phyloP scores from a whole-genome alignment of 1,140 invertebrate genomes.

The Campoletis sonorensis region DNA sequence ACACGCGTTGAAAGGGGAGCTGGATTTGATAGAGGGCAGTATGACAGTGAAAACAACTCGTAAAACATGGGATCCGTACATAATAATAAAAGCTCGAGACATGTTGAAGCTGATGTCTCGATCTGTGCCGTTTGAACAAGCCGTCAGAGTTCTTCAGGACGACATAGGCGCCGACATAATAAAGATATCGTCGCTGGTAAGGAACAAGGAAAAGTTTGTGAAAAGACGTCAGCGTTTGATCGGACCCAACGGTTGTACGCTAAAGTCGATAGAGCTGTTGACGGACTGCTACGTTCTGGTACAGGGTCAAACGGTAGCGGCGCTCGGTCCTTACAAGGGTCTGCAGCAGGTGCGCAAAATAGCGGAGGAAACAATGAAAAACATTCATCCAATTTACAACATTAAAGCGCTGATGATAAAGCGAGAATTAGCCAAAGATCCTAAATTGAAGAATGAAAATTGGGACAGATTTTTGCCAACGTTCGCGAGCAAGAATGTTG shows the following conservation, averaged over 20 bases:
- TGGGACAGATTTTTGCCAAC: conserved; percentile 99
- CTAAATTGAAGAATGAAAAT: conserved; percentile 93
- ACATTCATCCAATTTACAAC: conserved; percentile 99
- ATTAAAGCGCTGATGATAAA: conserved; percentile 99
- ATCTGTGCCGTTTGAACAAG: conserved; percentile 98
- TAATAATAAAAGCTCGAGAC: conserved; percentile 97
- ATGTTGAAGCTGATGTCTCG: conserved; percentile 96
- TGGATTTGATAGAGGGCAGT: conserved; percentile 96
- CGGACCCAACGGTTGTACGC: conserved; percentile 96
- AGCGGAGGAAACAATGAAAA: conserved; percentile 98
- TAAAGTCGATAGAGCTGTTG: conserved; percentile 98
- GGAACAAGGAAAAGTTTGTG: conserved; percentile 96
- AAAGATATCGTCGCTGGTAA: conserved; percentile 94
- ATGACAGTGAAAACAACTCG: conserved; percentile 97
- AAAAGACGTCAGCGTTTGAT: conserved; percentile 96
- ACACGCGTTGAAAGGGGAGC: conserved; percentile 90
- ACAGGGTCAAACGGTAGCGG: conserved; percentile 98
- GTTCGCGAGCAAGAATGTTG: conserved; percentile 94
- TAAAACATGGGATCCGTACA: conserved; percentile 99
- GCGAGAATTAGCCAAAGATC: conserved; percentile 94
- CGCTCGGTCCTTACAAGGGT: conserved; percentile 96
- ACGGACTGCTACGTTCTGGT: conserved; percentile 98
- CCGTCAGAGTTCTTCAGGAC: conserved; percentile 89
- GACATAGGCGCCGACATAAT: conserved; percentile 97
- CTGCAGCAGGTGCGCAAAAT: conserved; percentile 94